These are phyloP conservation scores for Mactromeris polynyma DNA, from an alignment of 2,888 invertebrate species.

Conservation along the genomic window DNA sequence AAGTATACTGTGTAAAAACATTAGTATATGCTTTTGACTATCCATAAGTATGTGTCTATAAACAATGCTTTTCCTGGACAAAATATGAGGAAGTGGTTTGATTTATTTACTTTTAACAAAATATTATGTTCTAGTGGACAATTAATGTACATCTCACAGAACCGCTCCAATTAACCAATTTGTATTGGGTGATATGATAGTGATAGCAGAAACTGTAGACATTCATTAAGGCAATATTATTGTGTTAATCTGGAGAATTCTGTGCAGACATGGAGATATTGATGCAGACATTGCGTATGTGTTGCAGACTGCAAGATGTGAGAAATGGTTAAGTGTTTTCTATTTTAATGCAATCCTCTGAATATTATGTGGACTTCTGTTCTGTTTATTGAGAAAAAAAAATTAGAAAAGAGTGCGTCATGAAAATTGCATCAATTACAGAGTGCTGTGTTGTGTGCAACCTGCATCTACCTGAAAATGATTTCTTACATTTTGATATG, in stretches of 20 bases:
- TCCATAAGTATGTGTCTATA: not conserved
- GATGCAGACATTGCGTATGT: not conserved
- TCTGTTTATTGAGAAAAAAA: slow-evolving; percentile 4
- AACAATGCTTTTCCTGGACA: not conserved
- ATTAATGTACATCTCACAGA: not conserved
- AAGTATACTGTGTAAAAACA: not conserved
- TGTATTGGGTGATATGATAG: not conserved
- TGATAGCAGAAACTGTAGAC: not conserved
- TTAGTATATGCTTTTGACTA: not conserved
- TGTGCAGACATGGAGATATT: too few species aligned
- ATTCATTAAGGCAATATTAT: not conserved
- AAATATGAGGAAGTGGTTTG: not conserved
- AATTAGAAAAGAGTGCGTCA: not conserved
- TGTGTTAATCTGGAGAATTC: not conserved
- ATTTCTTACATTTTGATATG: not conserved
- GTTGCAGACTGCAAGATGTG: not conserved
- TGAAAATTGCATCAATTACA: not conserved
- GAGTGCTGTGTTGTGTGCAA: not conserved
- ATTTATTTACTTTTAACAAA: not conserved
- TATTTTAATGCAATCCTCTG: not conserved
- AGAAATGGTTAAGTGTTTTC: not conserved
- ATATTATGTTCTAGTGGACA: not conserved
- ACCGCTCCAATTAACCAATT: not conserved
- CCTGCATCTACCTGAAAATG: not conserved
- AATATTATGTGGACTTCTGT: not conserved